Base-by-base conservation (phyloP, 2,888 invertebrate species). In the Operophtera brumata region DNA sequence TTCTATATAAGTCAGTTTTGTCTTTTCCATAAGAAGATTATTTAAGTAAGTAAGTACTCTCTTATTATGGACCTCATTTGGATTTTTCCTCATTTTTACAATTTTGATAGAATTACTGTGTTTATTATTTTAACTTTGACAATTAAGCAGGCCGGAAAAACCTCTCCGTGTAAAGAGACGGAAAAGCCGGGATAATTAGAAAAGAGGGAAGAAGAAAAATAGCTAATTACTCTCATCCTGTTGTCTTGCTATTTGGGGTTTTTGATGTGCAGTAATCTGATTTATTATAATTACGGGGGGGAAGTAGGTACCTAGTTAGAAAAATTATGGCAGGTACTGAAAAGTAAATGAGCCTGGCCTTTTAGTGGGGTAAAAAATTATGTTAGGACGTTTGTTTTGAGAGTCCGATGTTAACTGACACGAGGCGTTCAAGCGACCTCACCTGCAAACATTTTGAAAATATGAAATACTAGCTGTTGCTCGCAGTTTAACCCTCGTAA, bases 221-320 rank as follows among this genome's bases (percentile, higher is more conserved):
- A 37, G 14, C 37, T 61, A 54, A 64, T 64, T 59, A 61, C 59
- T 55, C 36, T 46, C 58, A 54, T 54, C 53, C 51, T 54, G 57
- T 58, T 50, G 52, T 57, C 52, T 55, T 20, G 44, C 47, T 57
- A 48, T 57, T 64, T 60, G 58, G 53, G 51, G 59, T 57, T 64
- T 62, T 62, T 64, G 64, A 64, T 60, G 64, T 55, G 57, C 51
- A 60, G 53, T 64, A 60, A 64, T 62, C 60, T 42, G 51, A 64
- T 64, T 62, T 60, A 64, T 55, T 59, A 62, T 62, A 64, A 64
- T 64, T 59, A 64, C 42, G 2, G 10, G 13, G 13, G 49, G 39
- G 54, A 48, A 47, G 56, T 46, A 48, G 50, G 56, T 52, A 40
- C 57, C 53, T 28, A 52, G n/a, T n/a, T n/a, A n/a, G n/a, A n/a